Conservation (phyloP, 2,113 vertebrate species). For the Uria lomvia region DNA sequence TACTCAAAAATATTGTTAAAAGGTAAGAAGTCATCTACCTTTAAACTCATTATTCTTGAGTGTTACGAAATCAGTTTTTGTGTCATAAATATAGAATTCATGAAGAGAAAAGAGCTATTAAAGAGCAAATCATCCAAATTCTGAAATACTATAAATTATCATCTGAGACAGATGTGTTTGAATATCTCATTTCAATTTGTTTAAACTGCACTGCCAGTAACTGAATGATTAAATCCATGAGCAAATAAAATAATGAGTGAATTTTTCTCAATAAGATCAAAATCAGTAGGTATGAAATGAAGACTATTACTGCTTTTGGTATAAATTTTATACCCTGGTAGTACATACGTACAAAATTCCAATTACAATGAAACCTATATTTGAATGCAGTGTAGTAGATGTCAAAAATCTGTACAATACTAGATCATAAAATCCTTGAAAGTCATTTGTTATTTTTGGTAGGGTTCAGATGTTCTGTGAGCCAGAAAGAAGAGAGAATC, state of each 20-base stretch:
- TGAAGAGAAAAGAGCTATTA: slow-evolving; percentile 28
- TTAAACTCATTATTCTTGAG: neutral
- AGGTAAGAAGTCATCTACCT: neutral
- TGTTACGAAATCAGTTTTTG: neutral
- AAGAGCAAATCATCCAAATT: slow-evolving; percentile 36
- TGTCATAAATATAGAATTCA: slow-evolving; percentile 27
- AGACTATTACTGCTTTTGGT: slow-evolving; percentile 45
- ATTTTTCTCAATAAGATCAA: slow-evolving; percentile 40
- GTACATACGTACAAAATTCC: slow-evolving; percentile 1
- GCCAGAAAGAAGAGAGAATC: neutral
- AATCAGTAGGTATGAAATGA: slow-evolving; percentile 61
- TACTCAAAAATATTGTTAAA: neutral
- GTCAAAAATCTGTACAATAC: neutral
- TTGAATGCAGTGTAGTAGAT: neutral
- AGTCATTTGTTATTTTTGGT: neutral
- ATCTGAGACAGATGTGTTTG: slow-evolving; percentile 36
- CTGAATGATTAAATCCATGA: slow-evolving; percentile 52
- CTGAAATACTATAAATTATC: slow-evolving; percentile 45
- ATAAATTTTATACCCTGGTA: neutral
- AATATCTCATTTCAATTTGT: slow-evolving; percentile 53
- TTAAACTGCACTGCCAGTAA: slow-evolving; percentile 43
- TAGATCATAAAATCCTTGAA: neutral
- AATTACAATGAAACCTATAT: neutral
- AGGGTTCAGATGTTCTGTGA: neutral
- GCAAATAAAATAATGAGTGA: slow-evolving; percentile 64